phyloP scores from a whole-genome alignment of 2,113 vertebrate genomes.

The Oxyura jamaicensis region DNA sequence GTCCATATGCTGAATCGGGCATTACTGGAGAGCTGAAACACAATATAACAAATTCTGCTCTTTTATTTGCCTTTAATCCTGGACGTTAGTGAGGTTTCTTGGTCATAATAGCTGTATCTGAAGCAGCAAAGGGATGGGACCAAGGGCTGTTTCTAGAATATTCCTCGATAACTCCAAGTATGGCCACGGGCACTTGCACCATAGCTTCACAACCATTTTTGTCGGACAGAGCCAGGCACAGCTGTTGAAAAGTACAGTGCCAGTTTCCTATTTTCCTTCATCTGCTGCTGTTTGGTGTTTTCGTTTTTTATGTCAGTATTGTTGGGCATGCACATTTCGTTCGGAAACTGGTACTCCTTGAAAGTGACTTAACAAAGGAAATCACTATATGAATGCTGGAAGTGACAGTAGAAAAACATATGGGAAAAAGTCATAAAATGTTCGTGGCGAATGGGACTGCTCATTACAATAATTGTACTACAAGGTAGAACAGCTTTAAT shows the following conservation, averaged over 20 bases:
- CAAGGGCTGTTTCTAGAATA: not conserved
- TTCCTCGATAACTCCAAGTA: not conserved
- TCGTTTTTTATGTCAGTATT: not conserved
- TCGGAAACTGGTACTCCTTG: not conserved
- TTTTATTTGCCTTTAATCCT: not conserved
- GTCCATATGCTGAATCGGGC: fast-evolving
- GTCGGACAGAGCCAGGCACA: not conserved
- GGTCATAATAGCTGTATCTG: not conserved
- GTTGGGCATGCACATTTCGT: fast-evolving
- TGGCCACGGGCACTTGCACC: not conserved
- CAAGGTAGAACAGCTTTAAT: not conserved
- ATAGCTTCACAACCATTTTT: not conserved
- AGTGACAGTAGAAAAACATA: not conserved
- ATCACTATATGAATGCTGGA: not conserved
- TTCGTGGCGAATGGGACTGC: not conserved
- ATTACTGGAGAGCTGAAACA: fast-evolving
- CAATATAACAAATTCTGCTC: not conserved
- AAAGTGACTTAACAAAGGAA: not conserved
- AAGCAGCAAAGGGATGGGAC: not conserved
- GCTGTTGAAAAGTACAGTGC: not conserved
- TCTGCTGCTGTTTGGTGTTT: not conserved
- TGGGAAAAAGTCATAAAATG: not conserved
- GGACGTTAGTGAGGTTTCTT: not conserved
- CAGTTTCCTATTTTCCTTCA: not conserved
- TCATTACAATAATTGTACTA: not conserved